These are phyloP conservation scores for Taurulus bubalis DNA, from an alignment of 2,113 vertebrate genomes.

Conservation along the genomic window DNA sequence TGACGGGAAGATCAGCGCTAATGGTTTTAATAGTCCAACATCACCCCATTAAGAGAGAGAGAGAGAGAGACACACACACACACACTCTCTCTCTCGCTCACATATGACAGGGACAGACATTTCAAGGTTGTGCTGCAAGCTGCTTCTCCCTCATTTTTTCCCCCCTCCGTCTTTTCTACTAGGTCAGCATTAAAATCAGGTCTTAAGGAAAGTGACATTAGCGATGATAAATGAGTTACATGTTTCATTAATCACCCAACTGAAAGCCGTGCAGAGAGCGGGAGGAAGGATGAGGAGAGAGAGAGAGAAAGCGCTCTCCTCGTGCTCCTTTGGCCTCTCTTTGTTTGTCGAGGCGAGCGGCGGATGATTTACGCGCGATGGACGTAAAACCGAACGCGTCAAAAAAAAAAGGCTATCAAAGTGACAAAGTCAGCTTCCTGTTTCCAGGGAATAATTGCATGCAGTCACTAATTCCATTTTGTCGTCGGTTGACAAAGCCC, in stretches of 20 bases:
- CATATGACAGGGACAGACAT: constrained; percentile 48
- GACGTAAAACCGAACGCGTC: constrained; percentile 32
- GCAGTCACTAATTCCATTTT: constrained; percentile 54
- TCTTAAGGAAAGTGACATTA: constrained; percentile 77
- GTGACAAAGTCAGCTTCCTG: constrained; percentile 66
- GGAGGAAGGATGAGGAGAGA: constrained; percentile 29
- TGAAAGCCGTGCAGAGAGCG: constrained; percentile 63
- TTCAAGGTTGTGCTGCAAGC: constrained; percentile 57
- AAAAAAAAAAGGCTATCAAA: constrained; percentile 63
- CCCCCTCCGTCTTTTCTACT: constrained; percentile 50
- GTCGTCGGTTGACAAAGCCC: constrained; percentile 27
- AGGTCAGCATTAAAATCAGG: constrained; percentile 76
- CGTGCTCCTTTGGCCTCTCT: constrained; percentile 54
- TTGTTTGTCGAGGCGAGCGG: constrained; percentile 68
- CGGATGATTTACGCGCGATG: constrained; percentile 62
- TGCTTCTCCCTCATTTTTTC: constrained; percentile 10
- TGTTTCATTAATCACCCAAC: constrained; percentile 78
- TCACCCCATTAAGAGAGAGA: constrained; percentile 42
- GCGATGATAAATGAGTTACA: constrained; percentile 80
- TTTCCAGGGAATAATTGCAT: constrained; percentile 39
- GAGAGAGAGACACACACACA: constrained; percentile 31
- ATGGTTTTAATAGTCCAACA: constrained; percentile 74
- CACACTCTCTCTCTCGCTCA: constrained; percentile 9
- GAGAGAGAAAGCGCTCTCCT: background rate
- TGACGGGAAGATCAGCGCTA: constrained; percentile 50